phyloP scores from a whole-genome alignment of 1,140 invertebrate species.

The Anoplolepis gracilipes region DNA sequence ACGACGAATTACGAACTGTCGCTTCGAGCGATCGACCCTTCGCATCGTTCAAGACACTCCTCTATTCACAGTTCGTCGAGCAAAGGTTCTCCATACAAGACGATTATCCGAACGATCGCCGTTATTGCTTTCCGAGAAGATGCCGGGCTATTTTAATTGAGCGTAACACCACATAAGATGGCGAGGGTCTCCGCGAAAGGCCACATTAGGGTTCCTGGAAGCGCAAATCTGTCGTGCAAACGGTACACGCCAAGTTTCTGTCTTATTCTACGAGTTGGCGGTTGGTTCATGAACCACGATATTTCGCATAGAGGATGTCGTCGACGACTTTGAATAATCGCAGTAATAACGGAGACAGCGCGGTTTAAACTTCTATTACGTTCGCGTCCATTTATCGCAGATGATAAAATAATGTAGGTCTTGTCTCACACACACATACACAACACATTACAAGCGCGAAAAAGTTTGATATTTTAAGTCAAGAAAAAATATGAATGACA shows the following conservation, averaged over 20 bases:
- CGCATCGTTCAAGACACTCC: neutral
- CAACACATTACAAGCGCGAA: neutral
- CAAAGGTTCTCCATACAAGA: constrained; percentile 32
- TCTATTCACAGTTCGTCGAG: constrained; percentile 27
- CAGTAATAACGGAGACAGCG: constrained; percentile 34
- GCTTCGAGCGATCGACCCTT: constrained; percentile 17
- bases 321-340: constrained; percentile 52
- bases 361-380: neutral
- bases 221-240: constrained; percentile 76
- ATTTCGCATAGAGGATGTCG: constrained; percentile 55
- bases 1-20: constrained; percentile 40
- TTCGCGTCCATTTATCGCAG: neutral
- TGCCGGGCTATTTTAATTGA: constrained; percentile 78
- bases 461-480: neutral
- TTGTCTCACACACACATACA: no score
- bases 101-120: constrained; percentile 64
- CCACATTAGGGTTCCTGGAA: constrained; percentile 74
- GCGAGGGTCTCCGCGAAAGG: constrained; percentile 65
- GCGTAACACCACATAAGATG: constrained; percentile 59
- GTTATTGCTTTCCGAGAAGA: constrained; percentile 71
- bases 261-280: constrained; percentile 36
- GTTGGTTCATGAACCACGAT: constrained; percentile 31
- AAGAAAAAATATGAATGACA: neutral
- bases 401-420: neutral
- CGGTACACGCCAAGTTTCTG: constrained; percentile 38